Conservation (phyloP, 2,888 invertebrate species). For the Mesoligia furuncula region DNA sequence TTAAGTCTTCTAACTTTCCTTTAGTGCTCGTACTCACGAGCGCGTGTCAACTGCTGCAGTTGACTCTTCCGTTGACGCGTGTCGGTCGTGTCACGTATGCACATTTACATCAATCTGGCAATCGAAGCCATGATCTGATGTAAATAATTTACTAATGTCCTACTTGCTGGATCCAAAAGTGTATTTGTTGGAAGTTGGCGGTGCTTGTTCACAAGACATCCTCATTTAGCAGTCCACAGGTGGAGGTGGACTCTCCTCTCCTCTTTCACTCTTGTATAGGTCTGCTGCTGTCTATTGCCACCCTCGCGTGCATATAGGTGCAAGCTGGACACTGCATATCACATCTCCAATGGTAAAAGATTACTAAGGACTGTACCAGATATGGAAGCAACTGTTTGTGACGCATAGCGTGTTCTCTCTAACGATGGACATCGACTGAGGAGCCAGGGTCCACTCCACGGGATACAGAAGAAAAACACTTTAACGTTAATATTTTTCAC, state of each 20-base stretch:
- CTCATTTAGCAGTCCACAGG: slow-evolving; percentile 4
- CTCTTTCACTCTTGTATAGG: background rate
- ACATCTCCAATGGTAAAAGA: background rate
- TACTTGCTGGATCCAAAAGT: background rate
- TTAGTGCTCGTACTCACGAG: background rate
- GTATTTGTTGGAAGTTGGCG: background rate
- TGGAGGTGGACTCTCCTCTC: background rate
- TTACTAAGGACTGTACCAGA: background rate
- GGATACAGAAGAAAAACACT: slow-evolving; percentile 49
- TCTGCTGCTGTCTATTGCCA: background rate
- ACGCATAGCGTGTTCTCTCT: slow-evolving; percentile 5
- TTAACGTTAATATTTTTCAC: slow-evolving; percentile 44
- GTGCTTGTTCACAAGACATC: background rate
- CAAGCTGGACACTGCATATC: background rate
- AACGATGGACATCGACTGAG: background rate
- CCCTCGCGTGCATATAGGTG: background rate
- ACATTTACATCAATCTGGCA: background rate
- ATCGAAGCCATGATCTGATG: background rate
- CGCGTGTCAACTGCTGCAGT: too few species aligned
- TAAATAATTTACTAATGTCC: background rate
- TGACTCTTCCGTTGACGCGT: background rate
- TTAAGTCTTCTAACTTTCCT: background rate
- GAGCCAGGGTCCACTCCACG: slow-evolving; percentile 8
- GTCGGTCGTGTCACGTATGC: background rate
- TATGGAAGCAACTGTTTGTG: background rate